Base-by-base conservation (phyloP, 2,113 vertebrate genomes). In the Narcine bancroftii region DNA sequence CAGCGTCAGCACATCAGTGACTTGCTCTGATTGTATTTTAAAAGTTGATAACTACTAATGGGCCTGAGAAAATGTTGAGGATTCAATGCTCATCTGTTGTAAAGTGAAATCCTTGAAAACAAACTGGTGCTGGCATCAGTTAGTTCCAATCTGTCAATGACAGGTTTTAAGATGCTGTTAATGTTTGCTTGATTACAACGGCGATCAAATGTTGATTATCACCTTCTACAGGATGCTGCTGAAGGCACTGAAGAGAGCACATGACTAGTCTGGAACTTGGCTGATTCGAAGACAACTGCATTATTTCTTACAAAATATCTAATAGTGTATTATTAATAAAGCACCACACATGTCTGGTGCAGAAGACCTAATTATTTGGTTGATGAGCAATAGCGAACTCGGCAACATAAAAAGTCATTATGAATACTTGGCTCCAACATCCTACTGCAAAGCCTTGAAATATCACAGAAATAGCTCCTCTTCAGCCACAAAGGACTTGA, bases 401-500 rank as follows among this genome's bases (percentile, higher is more conserved):
- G 60, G 83, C 13, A 87, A 53, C 63, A 39, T 87, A 60, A 87
- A 87, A 17, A 63, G 83, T 33, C 50, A 33, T 60, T 63, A 63
- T 29, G 26, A 21, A 91, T 45, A 91, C 65, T 33, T 66, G n/a
- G 63, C 65, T 89, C 87, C 36, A 66, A 1, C 7, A 66, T 79
- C 36, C 17, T 36, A 45, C 10, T 47, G 65, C 63, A 91, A 91
- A 91, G 89, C 89, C 89, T 87, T 91, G 42, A 91, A 91, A 45
- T 24, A 33, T 47, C 36, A 91, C 21, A 45, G 65, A 94, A 93
- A 83, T 0, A 91, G 65, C 42, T 15, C 63, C 65, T 71, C 65
- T 95, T 94, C 94, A 95, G 93, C 95, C 95, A 94, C 93, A 95
- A 92, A 0, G 95, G 95, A 96, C 94, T 95, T 95, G 94, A 94